phyloP scores from a whole-genome alignment of 2,888 invertebrate genomes.

The Abrostola tripartita region DNA sequence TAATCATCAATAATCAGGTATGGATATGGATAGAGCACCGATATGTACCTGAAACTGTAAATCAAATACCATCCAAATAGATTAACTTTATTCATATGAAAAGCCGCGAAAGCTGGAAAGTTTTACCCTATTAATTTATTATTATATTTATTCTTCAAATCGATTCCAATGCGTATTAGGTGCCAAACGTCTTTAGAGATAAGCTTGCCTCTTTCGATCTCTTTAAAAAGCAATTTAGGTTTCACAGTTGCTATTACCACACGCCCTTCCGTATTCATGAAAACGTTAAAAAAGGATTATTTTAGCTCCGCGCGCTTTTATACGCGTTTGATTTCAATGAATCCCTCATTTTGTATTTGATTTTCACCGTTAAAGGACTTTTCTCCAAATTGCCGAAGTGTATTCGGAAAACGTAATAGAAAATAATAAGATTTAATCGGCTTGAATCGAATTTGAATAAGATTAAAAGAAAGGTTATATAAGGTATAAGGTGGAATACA shows the following conservation, averaged over 20 bases:
- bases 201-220: constrained; percentile 44
- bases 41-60: constrained; percentile 10
- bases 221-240: constrained; percentile 70
- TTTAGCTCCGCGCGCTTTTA: constrained; percentile 63
- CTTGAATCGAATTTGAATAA: no score
- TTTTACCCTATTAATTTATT: constrained; percentile 6
- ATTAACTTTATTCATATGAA: constrained; percentile 19
- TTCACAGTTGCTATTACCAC: constrained; percentile 63
- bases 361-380: constrained; percentile 21
- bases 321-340: constrained; percentile 47
- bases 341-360: constrained; percentile 33
- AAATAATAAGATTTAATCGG: no score
- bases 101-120: background rate
- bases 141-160: constrained; percentile 6
- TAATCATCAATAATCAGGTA: no score
- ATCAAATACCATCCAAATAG: constrained; percentile 26
- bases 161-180: constrained; percentile 16
- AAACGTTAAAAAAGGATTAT: constrained; percentile 68
- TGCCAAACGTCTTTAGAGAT: constrained; percentile 5
- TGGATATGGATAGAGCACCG: background rate
- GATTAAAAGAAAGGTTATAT: constrained; percentile 3
- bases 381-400: constrained; percentile 25
- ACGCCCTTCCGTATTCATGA: constrained; percentile 64
- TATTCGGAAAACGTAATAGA: constrained; percentile 25
- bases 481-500: no score